A percentile compares a stretch with the other conserved stretches of the same genome.
These are phyloP conservation scores for Thereva unica DNA, from an alignment of 2,888 invertebrate species.

Conservation along the genomic window DNA sequence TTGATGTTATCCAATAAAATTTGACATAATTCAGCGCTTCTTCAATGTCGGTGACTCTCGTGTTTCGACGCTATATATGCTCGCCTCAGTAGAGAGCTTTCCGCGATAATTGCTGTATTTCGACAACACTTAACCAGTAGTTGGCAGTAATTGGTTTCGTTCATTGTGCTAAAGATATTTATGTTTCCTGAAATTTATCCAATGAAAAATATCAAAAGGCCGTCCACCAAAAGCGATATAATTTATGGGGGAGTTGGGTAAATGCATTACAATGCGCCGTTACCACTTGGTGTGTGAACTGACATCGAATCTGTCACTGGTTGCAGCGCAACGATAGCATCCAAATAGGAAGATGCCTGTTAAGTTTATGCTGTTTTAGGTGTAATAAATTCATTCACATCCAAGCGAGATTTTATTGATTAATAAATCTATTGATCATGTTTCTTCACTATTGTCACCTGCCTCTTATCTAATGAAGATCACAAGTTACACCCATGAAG, in stretches of 20 bases:
- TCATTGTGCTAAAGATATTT: constrained; percentile 29
- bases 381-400: too few species aligned
- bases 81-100: constrained; percentile 10
- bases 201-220: constrained; percentile 8
- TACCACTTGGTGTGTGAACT: too few species aligned
- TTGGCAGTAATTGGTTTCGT: constrained; percentile 29
- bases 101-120: constrained; percentile 30
- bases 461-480: too few species aligned
- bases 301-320: too few species aligned
- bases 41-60: constrained; percentile 19
- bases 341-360: too few species aligned
- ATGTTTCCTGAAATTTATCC: constrained; percentile 32
- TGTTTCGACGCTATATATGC: background rate
- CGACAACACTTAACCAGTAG: constrained; percentile 28
- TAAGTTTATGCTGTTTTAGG: too few species aligned
- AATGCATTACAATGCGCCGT: constrained; percentile 22
- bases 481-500: too few species aligned
- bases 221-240: constrained; percentile 6
- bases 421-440: too few species aligned
- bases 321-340: too few species aligned
- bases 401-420: too few species aligned
- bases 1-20: constrained; percentile 32
- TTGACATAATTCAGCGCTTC: constrained; percentile 28
- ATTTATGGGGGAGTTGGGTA: constrained; percentile 18
- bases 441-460: too few species aligned